Evolutionary conservation across 2,888 invertebrate genomes (phyloP).

Genomic region (Heliconius charithonia): DNA sequence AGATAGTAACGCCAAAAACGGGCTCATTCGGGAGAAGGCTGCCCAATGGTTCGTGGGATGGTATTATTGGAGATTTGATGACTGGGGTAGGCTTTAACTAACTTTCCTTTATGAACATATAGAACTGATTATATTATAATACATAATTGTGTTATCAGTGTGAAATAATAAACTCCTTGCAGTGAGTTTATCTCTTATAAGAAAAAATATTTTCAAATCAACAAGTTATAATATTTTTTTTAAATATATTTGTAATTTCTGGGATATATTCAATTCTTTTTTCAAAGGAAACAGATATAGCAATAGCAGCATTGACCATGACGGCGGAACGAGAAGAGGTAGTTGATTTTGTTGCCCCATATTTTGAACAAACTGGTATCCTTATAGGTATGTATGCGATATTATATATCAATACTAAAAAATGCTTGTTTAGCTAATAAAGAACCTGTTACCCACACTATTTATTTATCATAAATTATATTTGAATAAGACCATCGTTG

Average conservation of each 20-base stretch:
- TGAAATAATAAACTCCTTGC: too few relatives aligned
- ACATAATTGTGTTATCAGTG: too few relatives aligned
- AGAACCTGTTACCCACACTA: too few relatives aligned
- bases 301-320: conserved; percentile 93
- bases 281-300: conserved; percentile 91
- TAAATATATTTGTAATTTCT: background rate
- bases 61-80: conserved; percentile 92
- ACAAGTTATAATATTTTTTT: background rate
- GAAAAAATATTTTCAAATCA: too few relatives aligned
- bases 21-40: conserved; percentile 88
- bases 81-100: conserved; percentile 85
- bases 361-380: conserved; percentile 96
- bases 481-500: too few relatives aligned
- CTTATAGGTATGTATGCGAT: conserved; percentile 87
- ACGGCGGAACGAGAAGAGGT: conserved; percentile 95
- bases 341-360: conserved; percentile 95
- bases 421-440: too few relatives aligned
- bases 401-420: too few relatives aligned
- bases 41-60: conserved; percentile 90
- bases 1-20: conserved; percentile 86
- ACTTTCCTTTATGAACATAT: background rate
- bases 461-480: too few relatives aligned
- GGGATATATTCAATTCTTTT: background rate
- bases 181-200: too few relatives aligned
- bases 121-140: too few relatives aligned